These are phyloP conservation scores for Cyprinella venusta DNA, from an alignment of 2,797 vertebrate genomes.

Conservation along the genomic window DNA sequence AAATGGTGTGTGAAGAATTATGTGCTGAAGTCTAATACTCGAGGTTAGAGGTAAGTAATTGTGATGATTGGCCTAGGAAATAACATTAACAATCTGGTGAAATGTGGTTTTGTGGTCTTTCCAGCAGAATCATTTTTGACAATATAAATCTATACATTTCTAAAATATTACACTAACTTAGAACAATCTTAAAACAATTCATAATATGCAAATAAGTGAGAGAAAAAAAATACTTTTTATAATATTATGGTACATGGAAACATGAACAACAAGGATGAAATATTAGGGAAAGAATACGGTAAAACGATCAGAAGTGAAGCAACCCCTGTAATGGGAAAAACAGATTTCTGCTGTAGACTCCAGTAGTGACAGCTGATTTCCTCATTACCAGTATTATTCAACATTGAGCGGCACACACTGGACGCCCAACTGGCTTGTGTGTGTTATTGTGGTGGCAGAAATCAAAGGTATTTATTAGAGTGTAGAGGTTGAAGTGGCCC, in stretches of 20 bases:
- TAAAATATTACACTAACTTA: not conserved
- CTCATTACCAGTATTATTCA: constrained; percentile 42
- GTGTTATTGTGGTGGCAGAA: constrained; percentile 43
- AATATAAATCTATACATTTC: not conserved
- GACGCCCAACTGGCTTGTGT: constrained; percentile 1
- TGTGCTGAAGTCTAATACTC: not conserved
- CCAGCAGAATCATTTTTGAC: not conserved
- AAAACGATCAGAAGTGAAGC: constrained; percentile 45
- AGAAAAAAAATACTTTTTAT: not conserved
- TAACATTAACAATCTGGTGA: constrained; percentile 7
- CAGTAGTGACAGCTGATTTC: constrained; percentile 49
- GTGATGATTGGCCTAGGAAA: not conserved
- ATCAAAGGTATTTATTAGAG: constrained; percentile 53
- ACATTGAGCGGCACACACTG: constrained; percentile 11
- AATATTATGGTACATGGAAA: constrained; percentile 43
- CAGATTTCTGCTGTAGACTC: constrained; percentile 25
- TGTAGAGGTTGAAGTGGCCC: constrained; percentile 27
- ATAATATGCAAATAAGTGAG: not conserved
- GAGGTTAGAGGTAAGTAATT: not conserved
- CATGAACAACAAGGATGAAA: constrained; percentile 34
- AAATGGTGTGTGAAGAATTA: not conserved
- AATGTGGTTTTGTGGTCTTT: not conserved
- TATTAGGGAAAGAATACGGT: constrained; percentile 29
- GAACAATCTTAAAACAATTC: not conserved
- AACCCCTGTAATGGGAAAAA: constrained; percentile 45